phyloP scores from a whole-genome alignment of 2,888 invertebrate species.

The Harmothoe impar region DNA sequence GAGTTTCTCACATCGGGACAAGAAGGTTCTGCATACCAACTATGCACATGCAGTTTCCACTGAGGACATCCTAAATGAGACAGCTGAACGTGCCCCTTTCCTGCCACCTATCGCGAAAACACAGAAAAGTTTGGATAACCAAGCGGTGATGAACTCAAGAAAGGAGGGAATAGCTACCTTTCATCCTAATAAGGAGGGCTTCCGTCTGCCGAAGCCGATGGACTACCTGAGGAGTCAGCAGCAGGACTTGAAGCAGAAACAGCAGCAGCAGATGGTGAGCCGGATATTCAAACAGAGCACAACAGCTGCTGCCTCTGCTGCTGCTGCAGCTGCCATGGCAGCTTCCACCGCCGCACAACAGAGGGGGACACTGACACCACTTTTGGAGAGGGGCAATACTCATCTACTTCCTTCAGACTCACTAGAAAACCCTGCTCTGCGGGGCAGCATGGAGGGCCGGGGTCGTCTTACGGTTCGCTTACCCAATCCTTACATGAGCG shows the following conservation, averaged over 20 bases:
- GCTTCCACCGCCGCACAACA: background rate
- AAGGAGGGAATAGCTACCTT: constrained; percentile 12
- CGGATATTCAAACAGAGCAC: background rate
- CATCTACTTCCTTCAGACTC: too few species aligned
- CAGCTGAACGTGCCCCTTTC: background rate
- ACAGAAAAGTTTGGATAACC: background rate
- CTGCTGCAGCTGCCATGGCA: background rate
- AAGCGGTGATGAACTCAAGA: background rate
- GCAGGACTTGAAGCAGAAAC: background rate
- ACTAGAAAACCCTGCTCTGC: background rate
- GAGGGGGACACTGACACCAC: constrained; percentile 9
- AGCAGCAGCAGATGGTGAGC: constrained; percentile 11
- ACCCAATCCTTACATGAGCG: background rate
- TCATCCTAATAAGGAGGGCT: constrained; percentile 7
- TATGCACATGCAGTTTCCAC: background rate
- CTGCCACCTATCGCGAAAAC: background rate
- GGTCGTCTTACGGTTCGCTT: background rate
- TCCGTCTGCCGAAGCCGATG: background rate
- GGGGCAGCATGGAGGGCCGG: background rate
- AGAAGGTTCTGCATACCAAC: background rate
- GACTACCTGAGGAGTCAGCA: background rate
- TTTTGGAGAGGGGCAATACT: background rate
- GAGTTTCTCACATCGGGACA: background rate
- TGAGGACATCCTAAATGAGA: background rate
- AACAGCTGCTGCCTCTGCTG: background rate